phyloP scores from a whole-genome alignment of 1,140 invertebrate genomes.

The Neodiprion pinetum region DNA sequence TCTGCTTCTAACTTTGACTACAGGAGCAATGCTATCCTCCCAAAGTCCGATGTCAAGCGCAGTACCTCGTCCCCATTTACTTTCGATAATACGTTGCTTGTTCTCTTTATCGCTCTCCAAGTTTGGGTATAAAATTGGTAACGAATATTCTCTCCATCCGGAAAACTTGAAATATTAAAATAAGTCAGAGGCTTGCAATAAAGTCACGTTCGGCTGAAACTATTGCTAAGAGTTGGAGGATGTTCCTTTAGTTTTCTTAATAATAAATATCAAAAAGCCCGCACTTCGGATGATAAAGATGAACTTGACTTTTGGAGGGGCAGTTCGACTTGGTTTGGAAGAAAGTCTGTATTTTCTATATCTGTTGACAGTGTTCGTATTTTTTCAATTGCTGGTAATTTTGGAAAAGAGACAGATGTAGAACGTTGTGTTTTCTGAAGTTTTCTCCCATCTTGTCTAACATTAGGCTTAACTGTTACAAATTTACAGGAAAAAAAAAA shows the following conservation, averaged over 20 bases:
- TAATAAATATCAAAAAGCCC: not conserved
- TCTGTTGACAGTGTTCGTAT: no score
- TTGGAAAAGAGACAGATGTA: no score
- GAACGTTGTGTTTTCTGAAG: not conserved
- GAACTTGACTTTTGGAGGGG: no score
- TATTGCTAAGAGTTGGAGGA: not conserved
- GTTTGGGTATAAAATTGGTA: not conserved
- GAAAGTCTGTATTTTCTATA: no score
- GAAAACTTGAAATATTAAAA: not conserved
- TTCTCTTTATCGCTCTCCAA: slow-evolving; percentile 12
- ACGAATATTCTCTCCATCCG: not conserved
- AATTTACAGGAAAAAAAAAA: not conserved
- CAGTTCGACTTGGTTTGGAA: no score
- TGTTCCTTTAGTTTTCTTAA: not conserved
- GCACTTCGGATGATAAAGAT: no score
- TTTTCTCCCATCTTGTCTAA: not conserved
- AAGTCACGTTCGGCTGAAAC: not conserved
- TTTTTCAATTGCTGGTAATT: no score
- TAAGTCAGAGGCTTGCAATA: not conserved
- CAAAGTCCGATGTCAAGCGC: slow-evolving; percentile 36
- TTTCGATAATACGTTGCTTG: slow-evolving; percentile 25
- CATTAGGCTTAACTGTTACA: not conserved
- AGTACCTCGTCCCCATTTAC: slow-evolving; percentile 35
- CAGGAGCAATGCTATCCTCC: slow-evolving; percentile 35
- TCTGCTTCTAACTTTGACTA: slow-evolving; percentile 29